phyloP scores from a whole-genome alignment of 2,797 vertebrate genomes.

The Myotis pilosus region DNA sequence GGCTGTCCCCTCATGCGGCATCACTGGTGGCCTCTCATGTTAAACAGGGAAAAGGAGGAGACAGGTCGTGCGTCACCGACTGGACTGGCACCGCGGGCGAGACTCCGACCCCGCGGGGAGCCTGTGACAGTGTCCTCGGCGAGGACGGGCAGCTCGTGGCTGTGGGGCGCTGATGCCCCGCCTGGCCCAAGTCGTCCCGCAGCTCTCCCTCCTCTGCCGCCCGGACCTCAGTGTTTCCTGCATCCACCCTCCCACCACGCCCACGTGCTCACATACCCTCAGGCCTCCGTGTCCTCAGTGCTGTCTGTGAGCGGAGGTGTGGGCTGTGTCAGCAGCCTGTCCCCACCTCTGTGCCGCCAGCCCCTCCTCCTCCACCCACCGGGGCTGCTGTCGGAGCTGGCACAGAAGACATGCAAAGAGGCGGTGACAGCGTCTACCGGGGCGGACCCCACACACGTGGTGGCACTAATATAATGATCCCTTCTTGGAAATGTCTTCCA shows the following conservation, averaged over 20 bases:
- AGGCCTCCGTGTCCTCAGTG: accelerated
- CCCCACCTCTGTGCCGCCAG: background rate
- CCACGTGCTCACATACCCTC: accelerated
- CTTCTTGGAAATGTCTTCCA: background rate
- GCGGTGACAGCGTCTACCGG: accelerated
- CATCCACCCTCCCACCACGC: accelerated
- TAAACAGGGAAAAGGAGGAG: background rate
- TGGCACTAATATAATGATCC: background rate
- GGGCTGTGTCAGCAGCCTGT: accelerated
- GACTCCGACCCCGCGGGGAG: background rate
- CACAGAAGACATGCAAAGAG: background rate
- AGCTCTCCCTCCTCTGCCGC: accelerated
- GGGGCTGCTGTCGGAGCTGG: accelerated
- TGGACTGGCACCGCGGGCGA: background rate
- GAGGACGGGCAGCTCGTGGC: accelerated
- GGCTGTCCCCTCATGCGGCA: accelerated
- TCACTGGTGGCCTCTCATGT: background rate
- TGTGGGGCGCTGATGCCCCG: accelerated
- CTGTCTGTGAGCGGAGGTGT: background rate
- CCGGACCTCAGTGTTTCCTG: background rate
- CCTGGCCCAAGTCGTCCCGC: accelerated
- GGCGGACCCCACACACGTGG: accelerated
- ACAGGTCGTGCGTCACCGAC: accelerated
- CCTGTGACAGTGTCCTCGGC: background rate
- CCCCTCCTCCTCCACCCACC: no score